These are phyloP conservation scores for Adelognathus sp. DNA, from an alignment of 2,888 invertebrate genomes.

Conservation along the genomic window DNA sequence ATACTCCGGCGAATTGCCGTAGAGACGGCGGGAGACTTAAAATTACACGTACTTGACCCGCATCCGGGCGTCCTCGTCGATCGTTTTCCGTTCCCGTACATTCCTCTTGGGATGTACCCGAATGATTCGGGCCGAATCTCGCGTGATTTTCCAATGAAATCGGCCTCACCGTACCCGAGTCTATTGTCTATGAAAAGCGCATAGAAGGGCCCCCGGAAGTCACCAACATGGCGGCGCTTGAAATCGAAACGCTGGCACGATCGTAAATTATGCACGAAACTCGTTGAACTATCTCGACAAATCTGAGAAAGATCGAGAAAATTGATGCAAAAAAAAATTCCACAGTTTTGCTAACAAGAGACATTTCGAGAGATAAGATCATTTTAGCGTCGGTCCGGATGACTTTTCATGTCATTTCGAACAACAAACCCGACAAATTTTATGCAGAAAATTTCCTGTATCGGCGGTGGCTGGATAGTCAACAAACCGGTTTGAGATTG, in stretches of 20 bases:
- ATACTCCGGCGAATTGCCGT: too few relatives aligned
- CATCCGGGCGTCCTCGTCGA: slow-evolving; percentile 46
- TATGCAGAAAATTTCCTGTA: too few relatives aligned
- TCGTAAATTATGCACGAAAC: too few relatives aligned
- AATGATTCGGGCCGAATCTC: too few relatives aligned
- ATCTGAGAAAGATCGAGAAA: neutral
- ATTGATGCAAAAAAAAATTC: too few relatives aligned
- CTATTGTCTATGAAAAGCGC: neutral
- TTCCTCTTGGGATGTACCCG: slow-evolving; percentile 22
- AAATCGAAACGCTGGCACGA: neutral
- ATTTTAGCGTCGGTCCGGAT: too few relatives aligned
- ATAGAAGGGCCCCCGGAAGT: neutral
- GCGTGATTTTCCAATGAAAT: slow-evolving; percentile 34
- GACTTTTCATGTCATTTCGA: too few relatives aligned
- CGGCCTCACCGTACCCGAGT: slow-evolving; percentile 24
- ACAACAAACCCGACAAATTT: too few relatives aligned
- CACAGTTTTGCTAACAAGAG: too few relatives aligned
- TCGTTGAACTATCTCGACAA: neutral
- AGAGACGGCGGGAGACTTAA: slow-evolving; percentile 13
- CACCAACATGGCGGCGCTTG: neutral
- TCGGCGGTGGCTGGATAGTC: too few relatives aligned
- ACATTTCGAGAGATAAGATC: too few relatives aligned
- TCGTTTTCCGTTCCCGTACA: neutral
- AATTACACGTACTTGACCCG: slow-evolving; percentile 56
- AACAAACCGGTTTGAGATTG: too few relatives aligned